A percentile compares a stretch with the other conserved stretches of the same genome.
These are phyloP conservation scores for Noctua janthina DNA, from an alignment of 2,888 invertebrate species.

Conservation along the genomic window DNA sequence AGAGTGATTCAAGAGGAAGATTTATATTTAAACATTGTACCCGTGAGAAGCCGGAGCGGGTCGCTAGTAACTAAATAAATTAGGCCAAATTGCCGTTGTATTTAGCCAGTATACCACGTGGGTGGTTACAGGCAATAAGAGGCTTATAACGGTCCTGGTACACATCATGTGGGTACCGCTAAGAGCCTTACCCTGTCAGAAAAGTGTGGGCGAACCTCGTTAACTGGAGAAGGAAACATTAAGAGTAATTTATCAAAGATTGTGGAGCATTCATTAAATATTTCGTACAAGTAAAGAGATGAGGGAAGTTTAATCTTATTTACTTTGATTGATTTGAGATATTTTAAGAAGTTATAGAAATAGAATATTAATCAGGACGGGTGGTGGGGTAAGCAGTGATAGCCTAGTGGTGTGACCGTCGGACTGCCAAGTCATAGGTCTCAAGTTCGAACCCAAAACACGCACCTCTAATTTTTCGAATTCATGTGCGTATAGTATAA, in stretches of 20 bases:
- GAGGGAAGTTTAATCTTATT: neutral
- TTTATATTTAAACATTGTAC: too few relatives aligned
- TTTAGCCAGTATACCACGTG: slow-evolving; percentile 46
- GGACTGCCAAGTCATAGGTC: too few relatives aligned
- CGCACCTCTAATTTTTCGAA: too few relatives aligned
- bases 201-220: slow-evolving; percentile 47
- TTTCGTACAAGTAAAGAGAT: neutral
- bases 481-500: too few relatives aligned
- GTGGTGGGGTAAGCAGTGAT: too few relatives aligned
- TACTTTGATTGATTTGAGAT: neutral
- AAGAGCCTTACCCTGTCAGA: slow-evolving; percentile 46
- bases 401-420: too few relatives aligned
- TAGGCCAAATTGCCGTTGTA: slow-evolving; percentile 36
- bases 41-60: too few relatives aligned
- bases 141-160: slow-evolving; percentile 50
- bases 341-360: neutral
- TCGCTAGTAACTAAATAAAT: slow-evolving; percentile 14
- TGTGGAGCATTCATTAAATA: slow-evolving; percentile 25
- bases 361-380: neutral
- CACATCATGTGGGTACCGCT: slow-evolving; percentile 52
- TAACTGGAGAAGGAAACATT: slow-evolving; percentile 21
- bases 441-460: too few relatives aligned
- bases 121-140: slow-evolving; percentile 52
- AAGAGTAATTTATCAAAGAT: slow-evolving; percentile 26
- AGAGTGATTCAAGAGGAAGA: too few relatives aligned